Evolutionary conservation across 2,113 vertebrate species (phyloP).

Genomic region (Neolamprologus modestus): DNA sequence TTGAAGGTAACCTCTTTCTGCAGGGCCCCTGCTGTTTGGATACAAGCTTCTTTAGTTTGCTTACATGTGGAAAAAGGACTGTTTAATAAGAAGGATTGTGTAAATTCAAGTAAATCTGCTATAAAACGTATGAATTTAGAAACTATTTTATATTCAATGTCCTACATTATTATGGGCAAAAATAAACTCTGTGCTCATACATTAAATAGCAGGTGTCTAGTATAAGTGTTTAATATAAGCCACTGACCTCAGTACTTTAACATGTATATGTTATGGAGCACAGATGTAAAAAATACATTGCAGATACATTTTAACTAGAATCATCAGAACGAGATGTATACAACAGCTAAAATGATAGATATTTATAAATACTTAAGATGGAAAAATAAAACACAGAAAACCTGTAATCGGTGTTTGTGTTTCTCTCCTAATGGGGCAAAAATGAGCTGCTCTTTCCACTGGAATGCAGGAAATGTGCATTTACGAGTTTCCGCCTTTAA

Average conservation of each 20-base stretch:
- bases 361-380: rapidly evolving
- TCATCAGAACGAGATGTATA: rapidly evolving
- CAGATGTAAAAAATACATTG: not conserved
- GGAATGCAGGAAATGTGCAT: conserved; percentile 23
- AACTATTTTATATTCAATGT: not conserved
- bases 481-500: conserved; percentile 9
- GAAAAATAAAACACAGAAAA: rapidly evolving
- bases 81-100: not conserved
- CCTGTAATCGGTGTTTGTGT: rapidly evolving
- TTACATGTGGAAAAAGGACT: not conserved
- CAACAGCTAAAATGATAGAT: not conserved
- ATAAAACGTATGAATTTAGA: not conserved
- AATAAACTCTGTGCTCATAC: not conserved
- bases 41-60: not conserved
- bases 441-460: not conserved
- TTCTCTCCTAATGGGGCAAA: not conserved
- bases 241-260: rapidly evolving
- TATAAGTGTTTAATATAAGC: not conserved
- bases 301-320: not conserved
- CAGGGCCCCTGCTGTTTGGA: not conserved
- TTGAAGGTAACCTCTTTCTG: not conserved
- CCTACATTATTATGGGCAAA: not conserved
- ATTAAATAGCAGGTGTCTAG: not conserved
- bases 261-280: not conserved
- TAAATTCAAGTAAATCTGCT: not conserved